Conservation (phyloP, 2,797 vertebrate genomes). For the Heteromormyrus szaboi region DNA sequence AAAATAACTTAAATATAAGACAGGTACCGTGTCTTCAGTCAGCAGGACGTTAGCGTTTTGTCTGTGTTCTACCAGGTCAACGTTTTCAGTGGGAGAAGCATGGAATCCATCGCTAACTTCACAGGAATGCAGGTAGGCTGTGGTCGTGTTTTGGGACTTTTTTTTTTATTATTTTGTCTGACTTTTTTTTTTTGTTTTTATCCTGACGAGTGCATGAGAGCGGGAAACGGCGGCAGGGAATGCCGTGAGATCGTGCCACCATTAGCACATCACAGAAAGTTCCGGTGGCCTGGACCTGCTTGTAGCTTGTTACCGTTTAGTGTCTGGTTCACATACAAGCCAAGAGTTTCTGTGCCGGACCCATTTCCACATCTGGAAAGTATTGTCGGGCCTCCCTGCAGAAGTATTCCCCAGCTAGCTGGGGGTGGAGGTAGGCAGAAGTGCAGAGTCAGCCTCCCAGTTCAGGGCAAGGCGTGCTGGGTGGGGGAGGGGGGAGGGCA, state of each 20-base stretch:
- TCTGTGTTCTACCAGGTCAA: slow-evolving; percentile 70
- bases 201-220: background rate
- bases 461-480: background rate
- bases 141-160: background rate
- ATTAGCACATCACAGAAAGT: background rate
- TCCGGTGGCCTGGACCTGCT: slow-evolving; percentile 21
- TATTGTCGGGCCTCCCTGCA: slow-evolving; percentile 21
- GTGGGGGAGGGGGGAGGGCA: background rate
- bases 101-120: slow-evolving; percentile 87
- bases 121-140: slow-evolving; percentile 82
- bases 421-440: background rate
- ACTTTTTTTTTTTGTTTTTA: background rate
- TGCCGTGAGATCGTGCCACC: background rate
- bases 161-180: background rate
- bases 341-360: slow-evolving; percentile 31
- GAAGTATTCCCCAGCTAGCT: background rate
- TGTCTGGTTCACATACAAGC: slow-evolving; percentile 34
- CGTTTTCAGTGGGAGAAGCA: slow-evolving; percentile 81
- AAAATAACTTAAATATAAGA: background rate
- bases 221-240: background rate
- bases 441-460: slow-evolving; percentile 16
- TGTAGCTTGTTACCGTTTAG: slow-evolving; percentile 14
- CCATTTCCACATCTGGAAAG: slow-evolving; percentile 35
- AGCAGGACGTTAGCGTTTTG: background rate
- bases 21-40: background rate